Base-by-base conservation (phyloP, 2,888 invertebrate genomes). In the Cheilosia variabilis region DNA sequence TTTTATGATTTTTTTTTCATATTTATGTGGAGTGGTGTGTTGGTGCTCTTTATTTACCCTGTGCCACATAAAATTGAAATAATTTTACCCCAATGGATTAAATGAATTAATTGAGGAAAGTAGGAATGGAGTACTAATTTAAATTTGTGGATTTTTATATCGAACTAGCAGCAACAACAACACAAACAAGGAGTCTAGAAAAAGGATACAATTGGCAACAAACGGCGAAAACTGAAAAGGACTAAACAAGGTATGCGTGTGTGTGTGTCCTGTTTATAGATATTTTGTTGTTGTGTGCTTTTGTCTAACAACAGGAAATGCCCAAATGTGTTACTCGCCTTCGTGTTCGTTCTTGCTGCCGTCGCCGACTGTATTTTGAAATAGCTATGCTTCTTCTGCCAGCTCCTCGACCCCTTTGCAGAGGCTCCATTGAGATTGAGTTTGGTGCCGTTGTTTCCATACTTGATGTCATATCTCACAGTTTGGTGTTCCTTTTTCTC, bases 121-220 rank as follows among this genome's bases (percentile, higher is more conserved):
- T 50, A 43, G 31, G 7, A 47, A 53, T 31, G 62, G 55, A 72
- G 43, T 71, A 37, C 37, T 22, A 43, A 62, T 50, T 78, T 55
- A 19, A 27, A 58, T 79, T 65, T 66, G 24, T 15, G 19, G 5
- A 50, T 24, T 57, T 81, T 63, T 57, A 31, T 69, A 34, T 57
- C 65, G 19, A 41, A 43, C 31, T 66, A 83, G 52, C 53, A 80
- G 60, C 73, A 80, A 69, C 65, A 79, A 80, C 60, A 81, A 63
- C 52, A 76, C 55, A 10, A 52, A 22, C 27, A 65, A 50, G 52
- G 24, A 66, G 19, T 65, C 37, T 41, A 72, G 19, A 53, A 77
- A 72, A 52, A 82, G 77, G 77, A 82, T 77, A 83, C 68, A 78
- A 78, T 83, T 77, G 77, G 75, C 66, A 73, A 73, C 68, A 73